These are phyloP conservation scores for Arctopsyche grandis DNA, from an alignment of 1,140 invertebrate genomes.

Conservation along the genomic window DNA sequence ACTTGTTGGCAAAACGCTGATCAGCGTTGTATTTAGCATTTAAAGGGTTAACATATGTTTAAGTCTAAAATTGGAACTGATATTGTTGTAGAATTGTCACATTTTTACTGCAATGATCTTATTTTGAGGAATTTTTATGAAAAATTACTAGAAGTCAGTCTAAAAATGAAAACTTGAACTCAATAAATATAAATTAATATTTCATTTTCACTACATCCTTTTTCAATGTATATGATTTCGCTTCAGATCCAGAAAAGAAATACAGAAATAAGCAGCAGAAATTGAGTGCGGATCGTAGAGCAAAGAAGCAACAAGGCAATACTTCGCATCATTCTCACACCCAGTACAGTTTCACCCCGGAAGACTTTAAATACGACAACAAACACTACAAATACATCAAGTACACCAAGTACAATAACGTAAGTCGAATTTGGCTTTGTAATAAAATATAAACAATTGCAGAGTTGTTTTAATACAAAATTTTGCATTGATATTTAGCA, in stretches of 20 bases:
- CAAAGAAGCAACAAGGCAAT: conserved; percentile 51
- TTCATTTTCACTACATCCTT: too few species aligned
- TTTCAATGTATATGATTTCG: too few species aligned
- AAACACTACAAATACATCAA: conserved; percentile 85
- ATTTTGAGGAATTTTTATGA: too few species aligned
- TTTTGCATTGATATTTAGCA: conserved; percentile 26
- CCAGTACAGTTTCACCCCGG: conserved; percentile 75
- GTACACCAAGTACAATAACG: conserved; percentile 78
- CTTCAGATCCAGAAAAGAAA: conserved; percentile 46
- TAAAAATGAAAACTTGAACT: too few species aligned
- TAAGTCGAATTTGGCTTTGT: conserved; percentile 57
- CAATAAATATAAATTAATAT: too few species aligned
- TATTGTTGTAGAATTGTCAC: too few species aligned
- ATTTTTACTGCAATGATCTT: too few species aligned
- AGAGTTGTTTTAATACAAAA: background rate
- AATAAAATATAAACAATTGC: background rate
- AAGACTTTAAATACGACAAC: conserved; percentile 83
- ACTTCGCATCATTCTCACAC: conserved; percentile 56
- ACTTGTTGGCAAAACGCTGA: too few species aligned
- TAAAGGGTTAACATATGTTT: too few species aligned
- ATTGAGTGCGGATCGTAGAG: conserved; percentile 43
- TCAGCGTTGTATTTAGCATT: too few species aligned
- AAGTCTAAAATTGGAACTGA: too few species aligned
- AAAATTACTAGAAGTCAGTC: too few species aligned
- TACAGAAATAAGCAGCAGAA: conserved; percentile 52